phyloP scores from a whole-genome alignment of 1,140 invertebrate species.

The Caenorhabditis briggsae region DNA sequence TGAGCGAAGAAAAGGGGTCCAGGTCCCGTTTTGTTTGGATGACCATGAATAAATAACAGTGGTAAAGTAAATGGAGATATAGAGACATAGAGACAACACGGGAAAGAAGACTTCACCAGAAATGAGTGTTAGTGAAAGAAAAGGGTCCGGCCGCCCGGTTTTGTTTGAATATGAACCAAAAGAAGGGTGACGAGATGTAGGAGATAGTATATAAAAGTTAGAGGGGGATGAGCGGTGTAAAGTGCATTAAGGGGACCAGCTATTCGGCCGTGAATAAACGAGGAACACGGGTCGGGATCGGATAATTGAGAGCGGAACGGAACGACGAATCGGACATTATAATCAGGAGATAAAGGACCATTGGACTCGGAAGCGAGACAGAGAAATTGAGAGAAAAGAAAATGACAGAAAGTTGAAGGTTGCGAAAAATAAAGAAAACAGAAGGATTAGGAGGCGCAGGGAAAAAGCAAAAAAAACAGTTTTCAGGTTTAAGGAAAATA shows the following conservation, averaged over 20 bases:
- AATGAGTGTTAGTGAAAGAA: slow-evolving; percentile 29
- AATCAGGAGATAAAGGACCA: slow-evolving; percentile 37
- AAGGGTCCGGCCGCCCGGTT: slow-evolving; percentile 26
- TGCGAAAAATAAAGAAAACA: slow-evolving; percentile 13
- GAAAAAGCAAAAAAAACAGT: slow-evolving; percentile 33
- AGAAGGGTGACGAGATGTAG: slow-evolving; percentile 26
- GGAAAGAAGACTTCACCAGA: slow-evolving; percentile 2
- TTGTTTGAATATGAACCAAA: slow-evolving; percentile 56
- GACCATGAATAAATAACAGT: slow-evolving; percentile 53
- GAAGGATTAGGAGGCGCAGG: slow-evolving; percentile 29
- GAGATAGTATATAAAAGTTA: not conserved
- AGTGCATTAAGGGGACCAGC: slow-evolving; percentile 39
- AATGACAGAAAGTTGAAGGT: not conserved
- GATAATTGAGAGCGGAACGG: slow-evolving; percentile 52
- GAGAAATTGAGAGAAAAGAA: not conserved
- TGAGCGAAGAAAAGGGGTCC: not conserved
- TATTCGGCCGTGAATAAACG: slow-evolving; percentile 47
- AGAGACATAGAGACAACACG: slow-evolving; percentile 35
- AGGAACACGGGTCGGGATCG: slow-evolving; percentile 1
- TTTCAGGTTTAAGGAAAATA: slow-evolving; percentile 15
- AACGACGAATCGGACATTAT: not conserved
- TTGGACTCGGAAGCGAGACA: not conserved
- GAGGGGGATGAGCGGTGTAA: slow-evolving; percentile 20
- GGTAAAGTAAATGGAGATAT: slow-evolving; percentile 40
- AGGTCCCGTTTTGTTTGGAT: slow-evolving; percentile 41